phyloP scores from a whole-genome alignment of 2,113 vertebrate species.

The Aythya baeri region DNA sequence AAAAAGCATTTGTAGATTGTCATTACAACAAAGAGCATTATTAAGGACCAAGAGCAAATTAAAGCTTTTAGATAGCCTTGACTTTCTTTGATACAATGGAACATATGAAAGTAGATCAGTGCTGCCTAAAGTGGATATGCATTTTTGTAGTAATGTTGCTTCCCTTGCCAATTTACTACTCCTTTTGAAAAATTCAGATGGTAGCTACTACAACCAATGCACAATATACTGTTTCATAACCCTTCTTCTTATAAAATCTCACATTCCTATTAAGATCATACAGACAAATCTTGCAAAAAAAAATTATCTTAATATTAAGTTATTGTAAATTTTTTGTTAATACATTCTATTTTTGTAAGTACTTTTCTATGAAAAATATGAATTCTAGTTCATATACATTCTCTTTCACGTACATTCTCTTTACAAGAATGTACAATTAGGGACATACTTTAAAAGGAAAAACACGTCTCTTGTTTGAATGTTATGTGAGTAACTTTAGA shows the following conservation, averaged over 20 bases:
- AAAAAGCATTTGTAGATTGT: slow-evolving; percentile 48
- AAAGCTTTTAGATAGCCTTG: slow-evolving; percentile 46
- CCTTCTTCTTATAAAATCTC: not conserved
- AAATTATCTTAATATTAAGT: not conserved
- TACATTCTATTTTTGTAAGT: not conserved
- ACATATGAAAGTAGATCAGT: slow-evolving; percentile 10
- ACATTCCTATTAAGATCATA: not conserved
- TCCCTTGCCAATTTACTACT: not conserved
- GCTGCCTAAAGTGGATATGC: not conserved
- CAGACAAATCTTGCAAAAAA: not conserved
- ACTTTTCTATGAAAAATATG: not conserved
- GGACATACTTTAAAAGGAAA: not conserved
- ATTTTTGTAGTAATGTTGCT: slow-evolving; percentile 24
- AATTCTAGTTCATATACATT: not conserved
- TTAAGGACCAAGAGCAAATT: slow-evolving; percentile 30
- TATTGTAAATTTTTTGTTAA: not conserved
- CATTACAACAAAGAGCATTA: slow-evolving; percentile 50
- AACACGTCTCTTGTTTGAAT: not conserved
- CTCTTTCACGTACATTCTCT: not conserved
- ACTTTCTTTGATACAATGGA: slow-evolving; percentile 14
- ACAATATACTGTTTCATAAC: not conserved
- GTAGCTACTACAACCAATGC: not conserved
- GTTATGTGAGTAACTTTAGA: not conserved
- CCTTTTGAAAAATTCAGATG: slow-evolving; percentile 13
- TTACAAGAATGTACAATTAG: not conserved